A percentile compares a stretch with the other conserved stretches of the same genome.
phyloP scores from a whole-genome alignment of 2,797 vertebrate genomes.

The Lepilemur ruficaudatus region DNA sequence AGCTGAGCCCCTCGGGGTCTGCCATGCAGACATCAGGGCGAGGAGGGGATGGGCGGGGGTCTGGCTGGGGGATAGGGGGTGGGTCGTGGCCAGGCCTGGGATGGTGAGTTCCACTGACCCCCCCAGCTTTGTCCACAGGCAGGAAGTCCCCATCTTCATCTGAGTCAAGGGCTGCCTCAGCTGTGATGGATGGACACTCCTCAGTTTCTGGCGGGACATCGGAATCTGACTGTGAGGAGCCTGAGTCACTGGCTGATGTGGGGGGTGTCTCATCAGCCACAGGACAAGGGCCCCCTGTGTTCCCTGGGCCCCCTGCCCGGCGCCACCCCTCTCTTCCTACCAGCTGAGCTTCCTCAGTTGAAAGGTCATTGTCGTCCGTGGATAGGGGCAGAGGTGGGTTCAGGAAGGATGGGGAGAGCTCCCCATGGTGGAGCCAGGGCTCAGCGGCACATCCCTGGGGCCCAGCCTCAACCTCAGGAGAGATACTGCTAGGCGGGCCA shows the following conservation, averaged over 20 bases:
- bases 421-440: conserved; percentile 89
- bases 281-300: conserved; percentile 78
- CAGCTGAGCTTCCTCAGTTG: conserved; percentile 86
- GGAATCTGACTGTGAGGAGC: conserved; percentile 96
- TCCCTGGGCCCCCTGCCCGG: conserved; percentile 65
- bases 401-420: conserved; percentile 97
- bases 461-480: conserved; percentile 83
- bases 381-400: conserved; percentile 92
- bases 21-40: conserved; percentile 99
- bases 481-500: conserved; percentile 79
- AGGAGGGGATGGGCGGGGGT: conserved; percentile 92
- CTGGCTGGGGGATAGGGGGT: conserved; percentile 90
- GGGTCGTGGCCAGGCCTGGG: conserved; percentile 90
- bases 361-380: conserved; percentile 92
- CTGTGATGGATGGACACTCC: conserved; percentile 93
- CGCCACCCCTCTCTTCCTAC: conserved; percentile 89
- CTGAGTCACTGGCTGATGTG: conserved; percentile 95
- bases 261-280: conserved; percentile 95
- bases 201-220: conserved; percentile 94
- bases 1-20: conserved; percentile 92
- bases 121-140: conserved; percentile 94
- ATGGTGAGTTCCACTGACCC: conserved; percentile 72
- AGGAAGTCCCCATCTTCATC: conserved; percentile 97
- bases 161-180: conserved; percentile 93
- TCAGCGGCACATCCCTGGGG: conserved; percentile 90